Conservation (phyloP, 2,797 vertebrate species). For the Microctenopoma stevenorrisi region DNA sequence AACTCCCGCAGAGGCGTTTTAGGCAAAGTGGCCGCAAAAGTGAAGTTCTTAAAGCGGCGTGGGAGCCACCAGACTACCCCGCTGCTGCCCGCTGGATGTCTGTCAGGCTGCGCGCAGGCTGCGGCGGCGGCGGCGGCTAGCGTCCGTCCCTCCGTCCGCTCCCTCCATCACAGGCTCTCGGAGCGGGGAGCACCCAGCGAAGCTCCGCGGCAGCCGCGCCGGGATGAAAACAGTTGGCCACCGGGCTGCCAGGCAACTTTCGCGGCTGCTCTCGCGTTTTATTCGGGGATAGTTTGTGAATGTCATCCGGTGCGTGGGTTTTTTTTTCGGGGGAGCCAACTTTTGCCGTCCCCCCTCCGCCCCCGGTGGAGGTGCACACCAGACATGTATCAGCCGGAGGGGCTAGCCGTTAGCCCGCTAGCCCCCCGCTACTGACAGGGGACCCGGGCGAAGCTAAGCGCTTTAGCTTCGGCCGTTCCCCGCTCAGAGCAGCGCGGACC, state of each 20-base stretch:
- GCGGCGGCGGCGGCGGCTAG: constrained; percentile 10
- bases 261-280: not conserved
- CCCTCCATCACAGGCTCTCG: constrained; percentile 61
- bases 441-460: constrained; percentile 51
- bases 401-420: constrained; percentile 63
- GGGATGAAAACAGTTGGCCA: constrained; percentile 4
- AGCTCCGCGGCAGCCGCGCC: constrained; percentile 30
- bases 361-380: constrained; percentile 58
- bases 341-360: constrained; percentile 51
- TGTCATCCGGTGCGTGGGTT: constrained; percentile 41
- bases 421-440: constrained; percentile 46
- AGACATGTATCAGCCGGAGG: constrained; percentile 53
- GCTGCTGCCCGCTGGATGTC: constrained; percentile 26
- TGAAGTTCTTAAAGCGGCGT: constrained; percentile 69
- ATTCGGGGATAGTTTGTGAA: constrained; percentile 53
- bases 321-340: constrained; percentile 44
- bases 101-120: constrained; percentile 36
- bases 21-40: constrained; percentile 62
- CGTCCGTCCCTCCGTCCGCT: constrained; percentile 21
- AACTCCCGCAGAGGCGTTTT: constrained; percentile 41
- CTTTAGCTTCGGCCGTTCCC: constrained; percentile 60
- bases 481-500: constrained; percentile 45
- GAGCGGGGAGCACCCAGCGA: constrained; percentile 42
- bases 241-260: constrained; percentile 54
- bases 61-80: constrained; percentile 61